Conservation (phyloP, 2,113 vertebrate species). For the Triplophysa tibetana region DNA sequence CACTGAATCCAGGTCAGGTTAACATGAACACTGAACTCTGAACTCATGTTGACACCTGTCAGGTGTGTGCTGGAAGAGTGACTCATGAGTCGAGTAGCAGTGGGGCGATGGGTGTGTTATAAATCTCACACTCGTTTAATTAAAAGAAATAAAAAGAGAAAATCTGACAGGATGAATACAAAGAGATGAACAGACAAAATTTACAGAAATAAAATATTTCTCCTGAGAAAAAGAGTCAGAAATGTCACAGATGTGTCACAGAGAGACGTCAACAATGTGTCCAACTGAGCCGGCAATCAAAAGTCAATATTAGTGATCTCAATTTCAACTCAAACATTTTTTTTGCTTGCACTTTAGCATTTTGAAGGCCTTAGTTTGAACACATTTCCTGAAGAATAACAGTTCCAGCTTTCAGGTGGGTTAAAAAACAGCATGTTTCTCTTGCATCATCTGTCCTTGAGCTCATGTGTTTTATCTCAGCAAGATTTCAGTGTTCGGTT, state of each 20-base stretch:
- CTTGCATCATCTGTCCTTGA: conserved; percentile 12
- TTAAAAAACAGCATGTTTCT: conserved; percentile 13
- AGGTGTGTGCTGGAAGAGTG: background rate
- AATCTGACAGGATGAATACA: no score
- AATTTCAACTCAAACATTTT: no score
- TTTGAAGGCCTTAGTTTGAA: no score
- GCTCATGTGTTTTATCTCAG: background rate
- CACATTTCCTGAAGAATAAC: background rate
- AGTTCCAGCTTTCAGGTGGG: background rate
- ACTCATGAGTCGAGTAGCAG: background rate
- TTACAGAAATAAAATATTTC: no score
- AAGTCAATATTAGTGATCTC: no score
- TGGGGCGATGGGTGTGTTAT: background rate
- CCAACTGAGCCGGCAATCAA: no score
- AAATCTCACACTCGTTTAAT: no score
- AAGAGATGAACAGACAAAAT: no score
- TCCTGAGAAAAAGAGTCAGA: no score
- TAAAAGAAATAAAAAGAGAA: background rate
- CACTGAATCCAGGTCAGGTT: background rate
- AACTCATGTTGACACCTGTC: background rate
- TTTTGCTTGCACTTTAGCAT: no score
- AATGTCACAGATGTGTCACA: no score
- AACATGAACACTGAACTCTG: conserved; percentile 11
- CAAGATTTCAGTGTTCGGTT: background rate
- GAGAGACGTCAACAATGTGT: no score